phyloP scores from a whole-genome alignment of 2,797 vertebrate genomes.

The Falco naumanni region DNA sequence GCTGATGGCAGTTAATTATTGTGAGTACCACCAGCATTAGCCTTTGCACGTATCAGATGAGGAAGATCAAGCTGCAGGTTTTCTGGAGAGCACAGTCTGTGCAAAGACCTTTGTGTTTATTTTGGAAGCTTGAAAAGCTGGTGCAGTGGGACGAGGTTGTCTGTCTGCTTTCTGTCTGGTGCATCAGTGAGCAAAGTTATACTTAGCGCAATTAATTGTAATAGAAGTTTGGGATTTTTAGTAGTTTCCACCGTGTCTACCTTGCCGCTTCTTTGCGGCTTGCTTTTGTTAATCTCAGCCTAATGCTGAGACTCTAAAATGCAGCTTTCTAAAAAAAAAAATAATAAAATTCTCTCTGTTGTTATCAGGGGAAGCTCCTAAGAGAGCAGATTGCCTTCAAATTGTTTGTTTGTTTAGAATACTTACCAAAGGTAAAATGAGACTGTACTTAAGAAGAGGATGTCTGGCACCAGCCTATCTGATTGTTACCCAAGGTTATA shows the following conservation, averaged over 20 bases:
- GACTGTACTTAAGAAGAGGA: slow-evolving; percentile 3
- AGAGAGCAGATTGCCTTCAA: background rate
- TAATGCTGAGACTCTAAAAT: background rate
- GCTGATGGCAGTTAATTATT: background rate
- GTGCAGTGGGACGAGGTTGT: slow-evolving; percentile 19
- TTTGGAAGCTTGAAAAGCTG: slow-evolving; percentile 62
- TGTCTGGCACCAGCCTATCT: slow-evolving; percentile 46
- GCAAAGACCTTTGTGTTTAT: slow-evolving; percentile 38
- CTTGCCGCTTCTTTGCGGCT: background rate
- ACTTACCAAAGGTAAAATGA: slow-evolving; percentile 55
- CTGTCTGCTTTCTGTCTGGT: slow-evolving; percentile 38
- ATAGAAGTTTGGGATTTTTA: slow-evolving; percentile 9
- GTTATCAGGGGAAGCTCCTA: background rate
- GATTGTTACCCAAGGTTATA: slow-evolving; percentile 10
- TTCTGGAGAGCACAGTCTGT: background rate
- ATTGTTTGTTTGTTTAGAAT: slow-evolving; percentile 56
- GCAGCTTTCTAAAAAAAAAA: background rate
- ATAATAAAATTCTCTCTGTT: background rate
- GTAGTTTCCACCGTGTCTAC: background rate
- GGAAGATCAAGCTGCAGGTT: slow-evolving; percentile 3
- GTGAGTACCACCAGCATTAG: background rate
- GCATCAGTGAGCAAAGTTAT: slow-evolving; percentile 5
- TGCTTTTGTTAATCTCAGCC: background rate
- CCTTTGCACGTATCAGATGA: background rate
- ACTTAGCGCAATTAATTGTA: background rate